Percentiles rank a stretch among this genome's conserved stretches.
phyloP scores from a whole-genome alignment of 2,113 vertebrate genomes.

The Dasyornis broadbenti region DNA sequence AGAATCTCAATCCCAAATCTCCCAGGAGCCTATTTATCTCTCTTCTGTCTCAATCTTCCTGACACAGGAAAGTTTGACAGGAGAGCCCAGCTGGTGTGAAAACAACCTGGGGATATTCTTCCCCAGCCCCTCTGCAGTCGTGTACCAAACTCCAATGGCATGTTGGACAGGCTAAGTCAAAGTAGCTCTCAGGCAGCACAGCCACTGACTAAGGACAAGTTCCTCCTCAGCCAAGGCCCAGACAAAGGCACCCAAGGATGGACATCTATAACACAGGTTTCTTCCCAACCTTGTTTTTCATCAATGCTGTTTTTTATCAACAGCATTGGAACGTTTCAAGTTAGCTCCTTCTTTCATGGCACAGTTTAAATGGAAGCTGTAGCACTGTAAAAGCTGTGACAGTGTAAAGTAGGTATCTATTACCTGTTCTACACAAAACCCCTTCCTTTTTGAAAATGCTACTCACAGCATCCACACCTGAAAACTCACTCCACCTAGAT shows the following conservation, averaged over 20 bases:
- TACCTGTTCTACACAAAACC: neutral
- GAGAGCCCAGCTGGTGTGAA: neutral
- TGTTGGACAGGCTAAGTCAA: neutral
- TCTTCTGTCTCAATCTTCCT: neutral
- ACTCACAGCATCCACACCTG: neutral
- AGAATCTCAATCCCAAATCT: neutral
- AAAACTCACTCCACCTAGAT: neutral
- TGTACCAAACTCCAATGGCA: neutral
- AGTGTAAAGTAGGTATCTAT: neutral
- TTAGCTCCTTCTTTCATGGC: neutral
- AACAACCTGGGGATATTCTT: neutral
- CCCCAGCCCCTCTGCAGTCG: neutral
- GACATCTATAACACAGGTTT: neutral
- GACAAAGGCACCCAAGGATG: neutral
- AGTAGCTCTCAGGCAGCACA: neutral
- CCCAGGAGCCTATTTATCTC: constrained; percentile 30
- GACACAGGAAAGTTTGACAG: neutral
- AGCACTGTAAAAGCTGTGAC: neutral
- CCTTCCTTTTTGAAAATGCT: neutral
- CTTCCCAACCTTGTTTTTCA: neutral
- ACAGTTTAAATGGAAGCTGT: neutral
- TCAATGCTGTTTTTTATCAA: neutral
- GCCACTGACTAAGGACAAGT: neutral
- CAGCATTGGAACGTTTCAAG: neutral
- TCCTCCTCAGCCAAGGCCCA: neutral